phyloP scores from a whole-genome alignment of 2,888 invertebrate genomes.

The Eledona agricola region DNA sequence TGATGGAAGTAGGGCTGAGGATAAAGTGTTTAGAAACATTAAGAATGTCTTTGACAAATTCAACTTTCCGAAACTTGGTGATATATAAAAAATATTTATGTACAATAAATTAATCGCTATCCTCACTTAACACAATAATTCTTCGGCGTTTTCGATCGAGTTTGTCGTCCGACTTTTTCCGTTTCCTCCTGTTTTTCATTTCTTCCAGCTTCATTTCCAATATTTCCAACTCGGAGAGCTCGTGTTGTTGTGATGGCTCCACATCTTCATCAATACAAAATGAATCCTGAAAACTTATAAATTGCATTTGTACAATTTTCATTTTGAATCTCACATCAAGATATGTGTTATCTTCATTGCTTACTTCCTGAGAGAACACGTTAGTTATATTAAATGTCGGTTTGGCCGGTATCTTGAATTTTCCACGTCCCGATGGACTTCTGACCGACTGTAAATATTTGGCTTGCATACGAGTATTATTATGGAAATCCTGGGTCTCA shows the following conservation, averaged over 20 bases:
- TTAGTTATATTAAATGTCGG: constrained; percentile 51
- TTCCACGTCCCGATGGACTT: constrained; percentile 66
- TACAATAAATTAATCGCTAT: constrained; percentile 46
- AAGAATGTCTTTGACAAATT: constrained; percentile 50
- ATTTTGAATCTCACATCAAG: constrained; percentile 54
- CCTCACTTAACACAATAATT: constrained; percentile 42
- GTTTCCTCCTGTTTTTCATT: constrained; percentile 48
- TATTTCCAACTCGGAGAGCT: constrained; percentile 68
- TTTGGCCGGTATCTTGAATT: constrained; percentile 70
- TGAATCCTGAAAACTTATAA: constrained; percentile 67
- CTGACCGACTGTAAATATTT: constrained; percentile 73
- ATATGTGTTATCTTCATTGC: constrained; percentile 52
- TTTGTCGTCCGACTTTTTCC: constrained; percentile 32
- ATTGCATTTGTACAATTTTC: constrained; percentile 6
- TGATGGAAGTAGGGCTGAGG: constrained; percentile 73
- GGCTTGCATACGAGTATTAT: constrained; percentile 68
- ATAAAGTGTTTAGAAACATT: constrained; percentile 67
- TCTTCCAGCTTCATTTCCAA: constrained; percentile 68
- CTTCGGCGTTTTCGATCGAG: constrained; percentile 41
- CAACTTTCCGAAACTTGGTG: neutral
- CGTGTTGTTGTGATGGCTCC: too few relatives aligned
- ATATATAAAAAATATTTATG: constrained; percentile 6
- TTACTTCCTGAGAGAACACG: constrained; percentile 56
- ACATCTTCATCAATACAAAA: constrained; percentile 71
- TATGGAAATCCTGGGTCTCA: constrained; percentile 61